A percentile compares a stretch with the other conserved stretches of the same genome.
phyloP scores from a whole-genome alignment of 2,113 vertebrate genomes.

The Spea multiplicata region DNA sequence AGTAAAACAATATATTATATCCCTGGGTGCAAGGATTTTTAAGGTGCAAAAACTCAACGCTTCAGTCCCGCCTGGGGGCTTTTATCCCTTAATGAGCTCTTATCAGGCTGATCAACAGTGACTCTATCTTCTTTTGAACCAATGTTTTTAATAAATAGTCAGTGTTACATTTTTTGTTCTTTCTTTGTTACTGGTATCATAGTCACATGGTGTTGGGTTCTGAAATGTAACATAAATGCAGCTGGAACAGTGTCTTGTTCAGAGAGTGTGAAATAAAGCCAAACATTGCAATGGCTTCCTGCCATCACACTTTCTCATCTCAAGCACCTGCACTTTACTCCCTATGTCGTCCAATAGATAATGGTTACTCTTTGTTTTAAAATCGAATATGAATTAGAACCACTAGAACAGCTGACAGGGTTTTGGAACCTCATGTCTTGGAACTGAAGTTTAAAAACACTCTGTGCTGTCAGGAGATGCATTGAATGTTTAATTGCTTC shows the following conservation, averaged over 20 bases:
- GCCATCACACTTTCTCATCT: constrained; percentile 17
- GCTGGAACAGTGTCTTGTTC: constrained; percentile 11
- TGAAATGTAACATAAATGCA: constrained; percentile 7
- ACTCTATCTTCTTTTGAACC: too few relatives aligned
- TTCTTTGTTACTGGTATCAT: not conserved
- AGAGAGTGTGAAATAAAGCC: constrained; percentile 5
- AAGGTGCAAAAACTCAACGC: too few relatives aligned
- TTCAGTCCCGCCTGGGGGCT: too few relatives aligned
- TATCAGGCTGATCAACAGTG: too few relatives aligned
- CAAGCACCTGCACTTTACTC: constrained; percentile 38
- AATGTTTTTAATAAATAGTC: too few relatives aligned
- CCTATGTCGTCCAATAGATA: constrained; percentile 25
- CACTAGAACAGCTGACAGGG: constrained; percentile 20
- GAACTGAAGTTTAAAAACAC: constrained; percentile 15
- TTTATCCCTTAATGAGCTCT: too few relatives aligned
- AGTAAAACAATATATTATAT: too few relatives aligned
- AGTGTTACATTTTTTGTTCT: too few relatives aligned
- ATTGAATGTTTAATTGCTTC: constrained; percentile 7
- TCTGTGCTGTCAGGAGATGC: constrained; percentile 10
- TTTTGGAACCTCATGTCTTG: constrained; percentile 21
- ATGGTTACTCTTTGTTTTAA: constrained; percentile 19
- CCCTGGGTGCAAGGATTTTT: too few relatives aligned
- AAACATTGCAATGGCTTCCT: constrained; percentile 7
- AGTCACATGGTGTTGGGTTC: not conserved
- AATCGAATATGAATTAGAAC: constrained; percentile 23